Evolutionary conservation across 2,113 vertebrate species (phyloP).

Genomic region (Abramis brama): DNA sequence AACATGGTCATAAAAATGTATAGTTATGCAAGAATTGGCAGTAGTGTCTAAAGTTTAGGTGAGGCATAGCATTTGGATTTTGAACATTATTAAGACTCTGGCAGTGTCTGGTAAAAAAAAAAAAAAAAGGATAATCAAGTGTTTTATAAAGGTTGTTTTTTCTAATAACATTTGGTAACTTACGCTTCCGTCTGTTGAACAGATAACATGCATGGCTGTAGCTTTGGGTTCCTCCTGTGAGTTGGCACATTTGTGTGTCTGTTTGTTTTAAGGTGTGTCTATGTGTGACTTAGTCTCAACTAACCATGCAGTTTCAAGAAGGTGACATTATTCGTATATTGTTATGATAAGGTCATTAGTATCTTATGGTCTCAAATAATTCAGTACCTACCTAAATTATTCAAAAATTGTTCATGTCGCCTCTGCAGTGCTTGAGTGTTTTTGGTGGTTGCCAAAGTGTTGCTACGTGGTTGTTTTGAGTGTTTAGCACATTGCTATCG

Average conservation of each 20-base stretch:
- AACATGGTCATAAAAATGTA: neutral
- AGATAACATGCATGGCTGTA: neutral
- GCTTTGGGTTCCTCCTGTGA: neutral
- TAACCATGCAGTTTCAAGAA: constrained; percentile 25
- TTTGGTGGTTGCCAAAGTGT: no score
- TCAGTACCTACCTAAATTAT: no score
- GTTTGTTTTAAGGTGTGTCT: constrained; percentile 52
- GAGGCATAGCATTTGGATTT: neutral
- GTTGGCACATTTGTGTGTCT: neutral
- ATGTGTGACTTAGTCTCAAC: neutral
- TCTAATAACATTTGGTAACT: constrained; percentile 56
- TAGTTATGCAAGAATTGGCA: neutral
- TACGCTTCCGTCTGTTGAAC: constrained; percentile 30
- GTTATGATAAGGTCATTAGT: no score
- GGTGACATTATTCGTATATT: neutral
- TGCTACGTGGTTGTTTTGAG: no score
- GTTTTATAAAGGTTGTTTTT: constrained; percentile 55
- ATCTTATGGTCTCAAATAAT: no score
- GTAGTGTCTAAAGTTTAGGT: neutral
- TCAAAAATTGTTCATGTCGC: no score
- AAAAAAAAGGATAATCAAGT: neutral
- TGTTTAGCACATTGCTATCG: no score
- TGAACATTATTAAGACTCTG: constrained; percentile 43
- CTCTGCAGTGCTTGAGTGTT: no score
- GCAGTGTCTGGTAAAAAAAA: constrained; percentile 36